Conservation (phyloP, 1,140 invertebrate species). For the Nixonia krombeini region DNA sequence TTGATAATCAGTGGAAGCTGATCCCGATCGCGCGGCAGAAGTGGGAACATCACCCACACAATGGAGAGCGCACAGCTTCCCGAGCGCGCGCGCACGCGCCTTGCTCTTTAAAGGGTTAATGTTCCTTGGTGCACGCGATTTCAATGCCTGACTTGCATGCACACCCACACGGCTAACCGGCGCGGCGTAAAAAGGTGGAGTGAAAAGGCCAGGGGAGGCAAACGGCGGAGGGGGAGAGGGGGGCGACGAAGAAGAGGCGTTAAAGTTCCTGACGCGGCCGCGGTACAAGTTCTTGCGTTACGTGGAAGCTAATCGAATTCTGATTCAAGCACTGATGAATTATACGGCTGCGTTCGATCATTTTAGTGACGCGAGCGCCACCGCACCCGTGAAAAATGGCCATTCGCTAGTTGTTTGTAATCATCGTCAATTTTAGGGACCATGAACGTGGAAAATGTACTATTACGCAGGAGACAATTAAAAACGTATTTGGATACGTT, state of each 20-base stretch:
- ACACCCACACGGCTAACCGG: conserved; percentile 44
- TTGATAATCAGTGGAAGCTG: too few relatives aligned
- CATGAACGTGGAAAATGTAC: background rate
- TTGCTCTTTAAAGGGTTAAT: conserved; percentile 4
- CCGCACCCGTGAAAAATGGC: background rate
- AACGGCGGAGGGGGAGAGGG: conserved; percentile 24
- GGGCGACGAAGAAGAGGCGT: conserved; percentile 47
- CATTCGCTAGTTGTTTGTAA: background rate
- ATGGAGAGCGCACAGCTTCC: background rate
- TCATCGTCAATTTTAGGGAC: background rate
- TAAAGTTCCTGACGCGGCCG: conserved; percentile 38
- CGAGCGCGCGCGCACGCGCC: background rate
- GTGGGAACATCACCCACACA: too few relatives aligned
- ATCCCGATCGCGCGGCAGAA: too few relatives aligned
- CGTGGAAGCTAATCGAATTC: conserved; percentile 52
- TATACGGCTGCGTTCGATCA: conserved; percentile 22
- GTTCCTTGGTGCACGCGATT: conserved; percentile 15
- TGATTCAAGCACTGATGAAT: conserved; percentile 47
- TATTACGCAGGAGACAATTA: background rate
- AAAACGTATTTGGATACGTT: background rate
- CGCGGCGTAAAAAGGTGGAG: conserved; percentile 17
- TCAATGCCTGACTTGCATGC: conserved; percentile 11
- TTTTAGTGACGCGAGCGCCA: background rate
- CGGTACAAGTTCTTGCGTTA: conserved; percentile 29
- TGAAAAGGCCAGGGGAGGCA: conserved; percentile 13